Percentiles rank a stretch among this genome's conserved stretches.
Evolutionary conservation across 2,888 invertebrate genomes (phyloP).

Genomic region (Drosophila meridionalis): DNA sequence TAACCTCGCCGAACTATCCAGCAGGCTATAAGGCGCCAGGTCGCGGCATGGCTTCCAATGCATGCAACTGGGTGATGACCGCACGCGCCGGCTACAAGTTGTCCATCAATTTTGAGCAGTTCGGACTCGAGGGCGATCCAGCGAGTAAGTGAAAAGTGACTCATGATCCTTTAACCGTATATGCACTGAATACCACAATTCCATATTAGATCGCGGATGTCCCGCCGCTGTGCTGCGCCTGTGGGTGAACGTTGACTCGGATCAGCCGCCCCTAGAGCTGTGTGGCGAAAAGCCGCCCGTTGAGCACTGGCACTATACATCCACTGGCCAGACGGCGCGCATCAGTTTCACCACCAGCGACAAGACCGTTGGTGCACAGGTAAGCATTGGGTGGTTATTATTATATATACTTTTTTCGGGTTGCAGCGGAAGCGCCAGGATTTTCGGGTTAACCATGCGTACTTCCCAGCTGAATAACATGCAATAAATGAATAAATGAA

Average conservation of each 20-base stretch:
- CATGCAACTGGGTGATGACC: constrained; percentile 98
- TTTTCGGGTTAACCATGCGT: background rate
- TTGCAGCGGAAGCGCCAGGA: background rate
- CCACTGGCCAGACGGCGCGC: constrained; percentile 93
- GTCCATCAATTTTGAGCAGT: constrained; percentile 95
- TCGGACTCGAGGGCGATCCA: constrained; percentile 97
- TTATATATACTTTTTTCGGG: background rate
- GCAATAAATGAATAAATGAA: background rate
- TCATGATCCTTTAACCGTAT: too few species aligned
- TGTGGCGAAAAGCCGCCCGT: constrained; percentile 93
- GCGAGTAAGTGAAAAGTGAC: constrained; percentile 87
- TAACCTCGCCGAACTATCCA: constrained; percentile 96
- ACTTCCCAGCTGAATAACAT: background rate
- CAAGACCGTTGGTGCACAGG: constrained; percentile 95
- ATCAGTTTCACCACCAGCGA: constrained; percentile 98
- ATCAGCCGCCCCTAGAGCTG: constrained; percentile 93
- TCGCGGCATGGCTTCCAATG: constrained; percentile 92
- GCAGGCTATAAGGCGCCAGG: constrained; percentile 94
- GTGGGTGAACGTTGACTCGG: constrained; percentile 91
- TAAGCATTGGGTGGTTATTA: constrained; percentile 51
- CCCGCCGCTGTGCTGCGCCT: constrained; percentile 95
- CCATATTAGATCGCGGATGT: constrained; percentile 91
- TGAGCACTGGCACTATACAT: constrained; percentile 93
- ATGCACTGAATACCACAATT: background rate
- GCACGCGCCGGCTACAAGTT: constrained; percentile 94